Base-by-base conservation (phyloP, 2,888 invertebrate species). In the Eubasilissa splendida region DNA sequence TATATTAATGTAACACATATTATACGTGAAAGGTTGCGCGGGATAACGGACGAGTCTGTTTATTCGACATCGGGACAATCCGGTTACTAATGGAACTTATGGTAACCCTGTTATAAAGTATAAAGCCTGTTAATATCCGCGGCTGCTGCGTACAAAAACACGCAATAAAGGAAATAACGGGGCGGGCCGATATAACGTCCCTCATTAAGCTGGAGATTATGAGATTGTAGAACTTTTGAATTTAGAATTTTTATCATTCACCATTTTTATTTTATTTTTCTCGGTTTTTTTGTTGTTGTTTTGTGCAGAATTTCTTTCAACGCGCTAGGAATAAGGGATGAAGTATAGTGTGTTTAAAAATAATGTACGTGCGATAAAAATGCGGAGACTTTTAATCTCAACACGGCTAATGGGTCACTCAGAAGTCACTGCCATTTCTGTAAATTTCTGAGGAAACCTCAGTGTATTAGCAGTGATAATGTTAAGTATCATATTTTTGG, bases 141-240 rank as follows among this genome's bases (percentile, higher is more conserved):
- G 31, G 56, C 33, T 54, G 31, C 71, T 56, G 3, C 22, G 56
- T 56, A 71, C 54, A 71, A 71, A 71, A 71, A 71, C 71, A 71
- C 56, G 56, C 71, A 71, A 54, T 71, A 71, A 71, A 33, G 56
- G 22, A 54, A 71, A 71, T 56, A 71, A 54, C 71, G 11, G 71
- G 71, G 71, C 71, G 54, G 71, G 8, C 71, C 71, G 56, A 71
- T 71, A 71, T 71, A 71, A 71, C 56, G 71, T 71, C 42, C 56
- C 71, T 71, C 71, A 71, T 71, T 71, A 71, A 71, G 71, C 71
- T 33, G 31, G 31, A 71, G 71, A 71, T 71, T 71, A 71, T 71
- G 56, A 56, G 71, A 71, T 71, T 71, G 71, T 54, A 54, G 42
- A 71, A 71, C 71, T 71, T 71, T 71, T 56, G 70, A 54, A 53